Evolutionary conservation across 2,113 vertebrate species (phyloP).

Genomic region (Prionailurus viverrinus): DNA sequence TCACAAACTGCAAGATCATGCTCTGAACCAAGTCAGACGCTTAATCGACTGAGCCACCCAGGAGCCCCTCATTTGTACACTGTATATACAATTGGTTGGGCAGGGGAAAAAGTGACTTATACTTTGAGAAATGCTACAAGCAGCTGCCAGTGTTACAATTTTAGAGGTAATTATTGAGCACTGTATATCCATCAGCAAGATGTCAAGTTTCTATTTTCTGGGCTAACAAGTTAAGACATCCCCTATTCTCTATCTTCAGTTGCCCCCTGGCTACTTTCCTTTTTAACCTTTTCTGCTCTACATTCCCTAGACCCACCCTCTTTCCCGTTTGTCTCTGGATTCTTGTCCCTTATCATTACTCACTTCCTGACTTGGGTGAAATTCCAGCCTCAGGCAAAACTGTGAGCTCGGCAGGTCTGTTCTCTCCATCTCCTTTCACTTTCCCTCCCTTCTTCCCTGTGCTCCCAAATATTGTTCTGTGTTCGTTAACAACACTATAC

Average conservation of each 20-base stretch:
- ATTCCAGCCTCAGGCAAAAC: background rate
- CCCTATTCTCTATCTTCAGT: background rate
- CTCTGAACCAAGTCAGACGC: no score
- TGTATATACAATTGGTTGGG: background rate
- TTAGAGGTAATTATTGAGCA: background rate
- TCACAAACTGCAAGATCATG: no score
- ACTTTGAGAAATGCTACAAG: slow-evolving; percentile 29
- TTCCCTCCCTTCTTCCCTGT: background rate
- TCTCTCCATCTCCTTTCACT: background rate
- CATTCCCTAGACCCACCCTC: background rate
- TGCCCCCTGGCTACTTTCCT: background rate
- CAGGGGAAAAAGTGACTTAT: background rate
- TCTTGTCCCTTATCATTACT: background rate
- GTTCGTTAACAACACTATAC: background rate
- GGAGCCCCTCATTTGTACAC: background rate
- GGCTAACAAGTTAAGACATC: background rate
- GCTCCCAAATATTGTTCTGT: background rate
- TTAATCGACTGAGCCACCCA: no score
- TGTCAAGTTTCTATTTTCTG: background rate
- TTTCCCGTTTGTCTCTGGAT: background rate
- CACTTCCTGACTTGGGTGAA: background rate
- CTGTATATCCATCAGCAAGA: background rate
- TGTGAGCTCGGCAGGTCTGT: background rate
- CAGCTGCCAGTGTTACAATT: background rate
- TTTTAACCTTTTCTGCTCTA: background rate